These are phyloP conservation scores for Atherinomorus stipes DNA, from an alignment of 2,113 vertebrate species.

Conservation along the genomic window DNA sequence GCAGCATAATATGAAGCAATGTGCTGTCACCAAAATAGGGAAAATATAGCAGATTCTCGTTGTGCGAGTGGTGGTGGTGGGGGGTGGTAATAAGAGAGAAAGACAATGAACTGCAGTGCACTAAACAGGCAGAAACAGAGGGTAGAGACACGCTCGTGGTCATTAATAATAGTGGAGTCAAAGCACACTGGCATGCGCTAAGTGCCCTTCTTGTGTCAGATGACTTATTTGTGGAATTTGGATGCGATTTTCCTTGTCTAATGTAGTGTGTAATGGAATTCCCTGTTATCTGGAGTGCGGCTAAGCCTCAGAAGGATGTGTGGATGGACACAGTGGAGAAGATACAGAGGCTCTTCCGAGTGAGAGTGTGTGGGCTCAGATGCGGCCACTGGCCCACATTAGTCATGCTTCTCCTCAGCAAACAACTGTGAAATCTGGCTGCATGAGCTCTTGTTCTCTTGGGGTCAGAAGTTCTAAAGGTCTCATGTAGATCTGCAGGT, in stretches of 20 bases:
- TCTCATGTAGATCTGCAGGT: constrained; percentile 18
- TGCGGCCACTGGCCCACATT: constrained; percentile 42
- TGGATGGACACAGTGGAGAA: constrained; percentile 30
- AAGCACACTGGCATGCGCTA: constrained; percentile 26
- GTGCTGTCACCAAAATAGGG: constrained; percentile 7
- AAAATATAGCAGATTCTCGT: not conserved
- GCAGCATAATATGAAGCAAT: not conserved
- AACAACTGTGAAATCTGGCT: constrained; percentile 32
- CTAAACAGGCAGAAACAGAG: not conserved
- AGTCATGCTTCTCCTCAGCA: constrained; percentile 32
- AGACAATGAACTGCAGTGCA: not conserved
- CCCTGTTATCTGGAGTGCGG: constrained; percentile 59
- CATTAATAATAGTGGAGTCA: constrained; percentile 48
- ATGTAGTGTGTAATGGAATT: constrained; percentile 76
- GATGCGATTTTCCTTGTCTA: constrained; percentile 68
- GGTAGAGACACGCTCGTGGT: constrained; percentile 8
- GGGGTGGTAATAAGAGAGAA: too few species aligned
- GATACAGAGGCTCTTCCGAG: constrained; percentile 19
- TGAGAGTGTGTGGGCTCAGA: constrained; percentile 37
- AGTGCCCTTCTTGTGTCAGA: constrained; percentile 61
- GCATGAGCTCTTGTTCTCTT: constrained; percentile 6
- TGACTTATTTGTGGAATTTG: constrained; percentile 65
- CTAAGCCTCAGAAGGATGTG: constrained; percentile 43
- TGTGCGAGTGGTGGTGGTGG: not conserved
- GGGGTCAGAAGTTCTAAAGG: constrained; percentile 42